Percentiles rank a stretch among this genome's conserved stretches.
These are phyloP conservation scores for Varroa destructor DNA, from an alignment of 1,140 invertebrate genomes.

Conservation along the genomic window DNA sequence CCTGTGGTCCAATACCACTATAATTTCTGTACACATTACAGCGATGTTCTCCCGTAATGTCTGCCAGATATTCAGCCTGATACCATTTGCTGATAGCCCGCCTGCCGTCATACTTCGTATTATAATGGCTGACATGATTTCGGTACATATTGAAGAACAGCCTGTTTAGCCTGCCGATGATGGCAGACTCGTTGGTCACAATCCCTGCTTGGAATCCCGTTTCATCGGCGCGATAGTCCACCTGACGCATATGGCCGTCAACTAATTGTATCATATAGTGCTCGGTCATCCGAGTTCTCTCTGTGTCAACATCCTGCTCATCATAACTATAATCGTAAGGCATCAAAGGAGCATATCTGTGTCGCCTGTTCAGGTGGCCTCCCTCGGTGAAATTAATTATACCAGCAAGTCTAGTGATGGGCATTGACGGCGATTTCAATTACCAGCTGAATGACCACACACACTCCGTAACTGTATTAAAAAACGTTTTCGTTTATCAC, in stretches of 20 bases:
- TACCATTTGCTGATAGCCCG: no score
- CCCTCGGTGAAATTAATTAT: not conserved
- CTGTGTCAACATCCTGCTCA: not conserved
- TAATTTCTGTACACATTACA: no score
- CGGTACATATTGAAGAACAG: conserved; percentile 4
- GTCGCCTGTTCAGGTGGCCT: not conserved
- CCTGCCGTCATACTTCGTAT: no score
- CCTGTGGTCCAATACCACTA: no score
- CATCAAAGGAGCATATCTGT: not conserved
- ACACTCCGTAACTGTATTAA: no score
- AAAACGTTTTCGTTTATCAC: no score
- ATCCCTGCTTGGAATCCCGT: conserved; percentile 20
- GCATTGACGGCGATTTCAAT: not conserved
- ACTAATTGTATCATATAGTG: conserved; percentile 22
- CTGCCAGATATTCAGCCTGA: no score
- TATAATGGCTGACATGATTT: no score
- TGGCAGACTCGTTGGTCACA: conserved; percentile 14
- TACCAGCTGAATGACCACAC: no score
- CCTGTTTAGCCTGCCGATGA: conserved; percentile 3
- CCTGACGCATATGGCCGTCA: conserved; percentile 11
- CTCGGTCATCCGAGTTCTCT: not conserved
- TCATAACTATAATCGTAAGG: conserved; percentile 11
- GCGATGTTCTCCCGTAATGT: no score
- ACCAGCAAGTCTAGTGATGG: not conserved
- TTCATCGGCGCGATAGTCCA: conserved; percentile 8